A percentile compares a stretch with the other conserved stretches of the same genome.
These are phyloP conservation scores for Balanococcus diminutus DNA, from an alignment of 2,888 invertebrate species.

Conservation along the genomic window DNA sequence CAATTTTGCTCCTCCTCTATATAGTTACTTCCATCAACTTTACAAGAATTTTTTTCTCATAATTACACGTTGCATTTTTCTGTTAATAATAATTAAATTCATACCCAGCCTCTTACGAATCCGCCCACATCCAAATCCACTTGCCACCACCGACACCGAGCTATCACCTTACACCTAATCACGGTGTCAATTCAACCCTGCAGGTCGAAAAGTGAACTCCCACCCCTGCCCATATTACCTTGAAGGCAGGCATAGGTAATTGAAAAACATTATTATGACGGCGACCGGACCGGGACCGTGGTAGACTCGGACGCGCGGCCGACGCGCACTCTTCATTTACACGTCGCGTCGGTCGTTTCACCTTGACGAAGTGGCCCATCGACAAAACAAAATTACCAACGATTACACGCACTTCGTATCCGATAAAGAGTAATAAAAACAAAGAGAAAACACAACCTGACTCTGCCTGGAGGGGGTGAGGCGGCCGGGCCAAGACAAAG, in stretches of 20 bases:
- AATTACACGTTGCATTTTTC: too few relatives aligned
- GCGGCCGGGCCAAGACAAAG: background rate
- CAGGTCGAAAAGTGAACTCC: background rate
- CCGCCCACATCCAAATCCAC: too few relatives aligned
- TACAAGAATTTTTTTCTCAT: too few relatives aligned
- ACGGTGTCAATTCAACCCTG: background rate
- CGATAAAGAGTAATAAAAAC: slow-evolving; percentile 32
- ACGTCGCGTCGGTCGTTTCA: background rate
- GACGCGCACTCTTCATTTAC: background rate
- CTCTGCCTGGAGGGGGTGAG: too few relatives aligned
- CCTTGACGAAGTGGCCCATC: slow-evolving; percentile 7
- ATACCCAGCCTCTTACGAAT: too few relatives aligned
- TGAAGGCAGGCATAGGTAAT: background rate
- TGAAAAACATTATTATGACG: background rate
- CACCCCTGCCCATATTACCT: background rate
- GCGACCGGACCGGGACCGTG: background rate
- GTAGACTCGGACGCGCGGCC: background rate
- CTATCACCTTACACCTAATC: too few relatives aligned
- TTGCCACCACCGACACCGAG: too few relatives aligned
- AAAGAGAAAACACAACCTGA: slow-evolving; percentile 38
- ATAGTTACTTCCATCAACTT: too few relatives aligned
- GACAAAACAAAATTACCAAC: slow-evolving; percentile 26
- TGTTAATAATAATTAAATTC: too few relatives aligned
- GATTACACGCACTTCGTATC: slow-evolving; percentile 32
- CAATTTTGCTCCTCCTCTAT: too few relatives aligned